A percentile compares a stretch with the other conserved stretches of the same genome.
Conservation (phyloP, 2,113 vertebrate genomes). For the Prunella fulvescens region DNA sequence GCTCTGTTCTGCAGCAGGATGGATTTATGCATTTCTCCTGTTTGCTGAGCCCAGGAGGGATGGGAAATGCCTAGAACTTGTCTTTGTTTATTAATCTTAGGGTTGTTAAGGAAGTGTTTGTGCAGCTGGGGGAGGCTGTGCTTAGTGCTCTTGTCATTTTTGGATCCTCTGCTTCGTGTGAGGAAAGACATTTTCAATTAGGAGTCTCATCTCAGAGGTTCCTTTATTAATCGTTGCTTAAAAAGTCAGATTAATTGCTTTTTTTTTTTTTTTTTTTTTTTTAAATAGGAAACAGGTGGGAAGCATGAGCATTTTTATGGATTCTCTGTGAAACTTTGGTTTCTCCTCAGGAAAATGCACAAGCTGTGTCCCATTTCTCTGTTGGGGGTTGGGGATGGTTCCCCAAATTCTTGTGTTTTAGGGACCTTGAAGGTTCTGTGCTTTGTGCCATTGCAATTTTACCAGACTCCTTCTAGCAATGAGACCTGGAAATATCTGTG, state of each 20-base stretch:
- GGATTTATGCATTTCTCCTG: neutral
- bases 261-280: neutral
- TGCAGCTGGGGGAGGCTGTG: neutral
- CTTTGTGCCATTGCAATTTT: neutral
- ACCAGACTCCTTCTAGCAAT: neutral
- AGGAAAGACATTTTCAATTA: slow-evolving; percentile 12
- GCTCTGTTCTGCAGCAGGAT: neutral
- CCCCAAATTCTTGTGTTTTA: neutral
- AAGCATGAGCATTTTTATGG: neutral
- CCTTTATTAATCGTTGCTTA: neutral
- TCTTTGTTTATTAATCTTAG: neutral
- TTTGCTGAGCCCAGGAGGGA: neutral
- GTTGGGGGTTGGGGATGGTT: neutral
- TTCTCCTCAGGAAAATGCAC: neutral
- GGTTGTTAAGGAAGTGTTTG: neutral
- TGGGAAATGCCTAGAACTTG: neutral
- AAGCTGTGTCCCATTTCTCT: neutral
- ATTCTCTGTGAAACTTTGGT: neutral
- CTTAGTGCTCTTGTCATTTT: neutral
- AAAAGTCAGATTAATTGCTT: neutral
- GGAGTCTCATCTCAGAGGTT: neutral
- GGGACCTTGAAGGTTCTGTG: neutral
- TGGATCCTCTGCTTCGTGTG: neutral
- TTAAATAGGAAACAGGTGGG: slow-evolving; percentile 43
- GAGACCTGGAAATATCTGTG: neutral